Evolutionary conservation across 2,113 vertebrate genomes (phyloP).

Genomic region (Gulo gulo): DNA sequence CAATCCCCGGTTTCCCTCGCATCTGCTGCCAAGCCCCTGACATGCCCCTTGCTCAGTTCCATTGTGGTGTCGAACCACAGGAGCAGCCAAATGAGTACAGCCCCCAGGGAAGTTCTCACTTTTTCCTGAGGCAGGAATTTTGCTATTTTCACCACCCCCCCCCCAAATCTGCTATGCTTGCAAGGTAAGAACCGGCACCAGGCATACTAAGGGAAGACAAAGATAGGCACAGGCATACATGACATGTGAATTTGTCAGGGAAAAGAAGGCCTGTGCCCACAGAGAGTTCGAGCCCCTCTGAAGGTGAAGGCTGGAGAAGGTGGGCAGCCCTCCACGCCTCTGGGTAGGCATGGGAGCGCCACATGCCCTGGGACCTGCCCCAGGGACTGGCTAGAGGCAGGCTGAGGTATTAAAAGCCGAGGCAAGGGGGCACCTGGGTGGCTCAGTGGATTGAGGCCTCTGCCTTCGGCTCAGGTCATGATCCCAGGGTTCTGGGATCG

Average conservation of each 20-base stretch:
- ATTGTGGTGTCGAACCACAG: not conserved
- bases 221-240: not conserved
- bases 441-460: too few species aligned
- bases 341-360: not conserved
- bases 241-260: not conserved
- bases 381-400: not conserved
- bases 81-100: constrained; percentile 43
- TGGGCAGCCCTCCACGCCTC: not conserved
- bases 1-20: not conserved
- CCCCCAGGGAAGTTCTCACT: constrained; percentile 47
- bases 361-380: not conserved
- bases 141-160: constrained; percentile 36
- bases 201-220: not conserved
- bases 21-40: not conserved
- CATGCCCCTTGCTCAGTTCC: not conserved
- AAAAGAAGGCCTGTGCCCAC: not conserved
- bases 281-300: not conserved
- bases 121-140: constrained; percentile 71
- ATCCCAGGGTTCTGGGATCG: too few species aligned
- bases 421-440: not conserved
- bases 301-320: not conserved
- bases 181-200: constrained; percentile 52
- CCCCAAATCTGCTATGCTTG: not conserved
- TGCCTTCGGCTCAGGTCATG: too few species aligned
- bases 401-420: not conserved